These are phyloP conservation scores for Petroica traversi DNA, from an alignment of 2,113 vertebrate genomes.

Conservation along the genomic window DNA sequence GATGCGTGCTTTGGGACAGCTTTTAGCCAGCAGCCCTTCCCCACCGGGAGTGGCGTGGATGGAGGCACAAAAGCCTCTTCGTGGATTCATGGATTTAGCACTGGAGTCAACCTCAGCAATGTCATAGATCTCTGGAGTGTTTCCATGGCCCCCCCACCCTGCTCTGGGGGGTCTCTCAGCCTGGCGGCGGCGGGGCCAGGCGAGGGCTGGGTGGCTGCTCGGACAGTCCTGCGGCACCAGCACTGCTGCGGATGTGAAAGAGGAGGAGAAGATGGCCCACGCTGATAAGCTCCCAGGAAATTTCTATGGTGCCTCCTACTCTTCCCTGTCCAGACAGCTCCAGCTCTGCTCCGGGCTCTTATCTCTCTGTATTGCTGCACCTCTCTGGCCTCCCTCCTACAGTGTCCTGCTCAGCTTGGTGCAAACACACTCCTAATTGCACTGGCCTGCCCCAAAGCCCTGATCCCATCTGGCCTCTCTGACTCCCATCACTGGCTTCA, in stretches of 20 bases:
- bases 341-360: slow-evolving; percentile 17
- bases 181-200: not conserved
- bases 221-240: not conserved
- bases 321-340: slow-evolving; percentile 53
- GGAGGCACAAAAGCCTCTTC: not conserved
- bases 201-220: not conserved
- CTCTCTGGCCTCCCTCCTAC: slow-evolving; percentile 40
- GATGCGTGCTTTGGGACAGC: not conserved
- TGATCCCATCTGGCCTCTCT: slow-evolving; percentile 34
- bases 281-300: slow-evolving; percentile 46
- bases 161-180: not conserved
- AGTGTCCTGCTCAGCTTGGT: slow-evolving; percentile 10
- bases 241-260: slow-evolving; percentile 1
- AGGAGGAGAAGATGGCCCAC: slow-evolving; percentile 57
- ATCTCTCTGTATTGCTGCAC: slow-evolving; percentile 42
- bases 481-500: slow-evolving; percentile 6
- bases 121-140: not conserved
- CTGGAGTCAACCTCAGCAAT: not conserved
- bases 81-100: not conserved
- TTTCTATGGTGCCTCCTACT: slow-evolving; percentile 56
- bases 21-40: not conserved
- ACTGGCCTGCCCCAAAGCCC: slow-evolving; percentile 34
- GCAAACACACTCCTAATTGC: slow-evolving; percentile 48
- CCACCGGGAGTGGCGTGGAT: fast-evolving
- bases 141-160: not conserved